These are phyloP conservation scores for Periphyllus acericola DNA, from an alignment of 2,888 invertebrate genomes.

Conservation along the genomic window DNA sequence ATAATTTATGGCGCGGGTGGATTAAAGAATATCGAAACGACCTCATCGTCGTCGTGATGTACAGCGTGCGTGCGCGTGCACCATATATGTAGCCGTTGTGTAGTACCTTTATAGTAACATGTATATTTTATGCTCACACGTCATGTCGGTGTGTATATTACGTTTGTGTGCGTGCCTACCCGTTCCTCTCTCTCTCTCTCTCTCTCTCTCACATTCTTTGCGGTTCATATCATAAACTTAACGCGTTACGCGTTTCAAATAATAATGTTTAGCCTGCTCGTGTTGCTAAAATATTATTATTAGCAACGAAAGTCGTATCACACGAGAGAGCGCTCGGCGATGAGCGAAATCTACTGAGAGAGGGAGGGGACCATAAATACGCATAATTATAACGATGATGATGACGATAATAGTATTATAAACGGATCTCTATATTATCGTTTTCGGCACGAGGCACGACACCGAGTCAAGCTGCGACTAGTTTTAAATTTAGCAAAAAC, in stretches of 20 bases:
- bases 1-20: background rate
- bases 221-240: background rate
- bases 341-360: too few species aligned
- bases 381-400: background rate
- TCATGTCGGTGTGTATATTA: background rate
- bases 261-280: background rate
- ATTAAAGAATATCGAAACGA: background rate
- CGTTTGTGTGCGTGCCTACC: too few species aligned
- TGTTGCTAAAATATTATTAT: constrained; percentile 36
- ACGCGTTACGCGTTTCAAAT: background rate
- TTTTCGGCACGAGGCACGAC: too few species aligned
- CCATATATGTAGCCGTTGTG: too few species aligned
- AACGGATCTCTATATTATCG: too few species aligned
- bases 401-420: too few species aligned
- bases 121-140: background rate
- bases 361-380: background rate
- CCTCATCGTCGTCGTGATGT: too few species aligned
- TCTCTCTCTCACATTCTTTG: too few species aligned
- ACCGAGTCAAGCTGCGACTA: background rate
- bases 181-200: too few species aligned
- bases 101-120: background rate
- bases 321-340: background rate
- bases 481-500: constrained; percentile 47
- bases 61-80: background rate
- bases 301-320: background rate